Evolutionary conservation across 1,140 invertebrate genomes (phyloP), one percentile per base, ranked within the genome.

Genomic region (Melipona quadrifasciata): DNA sequence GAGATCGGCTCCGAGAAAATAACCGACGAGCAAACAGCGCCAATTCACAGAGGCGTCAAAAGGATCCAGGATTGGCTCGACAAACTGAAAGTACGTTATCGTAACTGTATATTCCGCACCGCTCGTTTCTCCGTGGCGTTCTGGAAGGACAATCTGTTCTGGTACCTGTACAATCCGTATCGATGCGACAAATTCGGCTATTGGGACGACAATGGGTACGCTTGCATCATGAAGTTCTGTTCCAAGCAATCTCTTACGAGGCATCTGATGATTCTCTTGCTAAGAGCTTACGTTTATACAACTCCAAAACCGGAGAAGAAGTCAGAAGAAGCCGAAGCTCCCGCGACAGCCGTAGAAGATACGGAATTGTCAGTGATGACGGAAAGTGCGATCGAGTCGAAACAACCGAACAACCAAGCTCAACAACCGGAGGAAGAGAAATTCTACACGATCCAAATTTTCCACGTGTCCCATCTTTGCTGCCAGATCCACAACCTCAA

Each of bases 111-210:
- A 12, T 74, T 93, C 6, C 90, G 91, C 53, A 93, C 92, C 4
- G 27, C 71, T 0, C 89, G 89, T 67, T 94, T 91, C 77, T 89
- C 82, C 0, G 6, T 94, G 0, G 92, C 93, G 1, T 93, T 93
- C n/a, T 94, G 93, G 93, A 87, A 89, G 3, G 93, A 94, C 51
- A 92, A 88, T 5, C 51, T 77, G 3, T 93, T 93, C 79, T 94
- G 93, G 93, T 94, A 93, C 19, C 51, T 93, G 0, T 94, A 93
- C 76, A 94, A 94, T 75, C 93, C 93, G 0, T 94, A 93, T 39
- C 88, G 91, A 0, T 93, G 93, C 84, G 87, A 93, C 71, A 47
- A 92, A 31, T 91, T 86, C 68, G 93, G 93, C 4, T 87, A 91
- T 12, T 94, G 92, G 92, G 53, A 91, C 72, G 86, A 93, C 53